Evolutionary conservation across 2,888 invertebrate species (phyloP), one percentile per base, ranked within the genome.

Genomic region (Xestia c-nigrum): DNA sequence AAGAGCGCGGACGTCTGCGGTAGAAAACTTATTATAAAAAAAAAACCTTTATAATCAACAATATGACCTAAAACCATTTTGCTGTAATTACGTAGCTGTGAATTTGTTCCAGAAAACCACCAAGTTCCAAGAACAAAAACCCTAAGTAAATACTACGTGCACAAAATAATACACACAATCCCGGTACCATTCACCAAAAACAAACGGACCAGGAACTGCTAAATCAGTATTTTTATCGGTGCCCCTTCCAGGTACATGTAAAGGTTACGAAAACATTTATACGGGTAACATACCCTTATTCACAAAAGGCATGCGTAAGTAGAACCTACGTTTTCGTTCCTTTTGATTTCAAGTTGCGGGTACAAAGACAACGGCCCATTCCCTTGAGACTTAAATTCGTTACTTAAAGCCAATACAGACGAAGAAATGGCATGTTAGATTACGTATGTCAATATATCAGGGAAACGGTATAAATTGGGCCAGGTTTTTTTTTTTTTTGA

Each of bases 401-500:
- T 88, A 81, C 85, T 88, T 83, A 83, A 78, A 72, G 40, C 74
- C 73, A 82, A 88, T 81, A 84, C 66, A 76, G 64, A 81, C 78
- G 83, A 78, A 81, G 78, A 84, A 86, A 81, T 79, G 76, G 67
- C 83, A 88, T 76, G 82, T 84, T 77, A 76, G 76, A 86, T 88
- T 84, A 86, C 80, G 59, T 83, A 84, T 81, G 74, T 84, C 84
- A 89, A 86, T 86, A 79, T 88, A 87, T 82, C 70, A 76, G 72
- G 72, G 67, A 80, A 72, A 61, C 4, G 52, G 65, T 74, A 71
- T 72, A 76, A 65, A 72, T 70, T 66, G 47, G 52, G 31, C 47
- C 69, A 16, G 65, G 70, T 70, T 61, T 65, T 43, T 71, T 72
- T 47, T 31, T 47, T 50, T 52, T 79, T 78, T 68, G 64, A 73